Evolutionary conservation across 2,113 vertebrate genomes (phyloP).

Genomic region (Dolichotis patagonum): DNA sequence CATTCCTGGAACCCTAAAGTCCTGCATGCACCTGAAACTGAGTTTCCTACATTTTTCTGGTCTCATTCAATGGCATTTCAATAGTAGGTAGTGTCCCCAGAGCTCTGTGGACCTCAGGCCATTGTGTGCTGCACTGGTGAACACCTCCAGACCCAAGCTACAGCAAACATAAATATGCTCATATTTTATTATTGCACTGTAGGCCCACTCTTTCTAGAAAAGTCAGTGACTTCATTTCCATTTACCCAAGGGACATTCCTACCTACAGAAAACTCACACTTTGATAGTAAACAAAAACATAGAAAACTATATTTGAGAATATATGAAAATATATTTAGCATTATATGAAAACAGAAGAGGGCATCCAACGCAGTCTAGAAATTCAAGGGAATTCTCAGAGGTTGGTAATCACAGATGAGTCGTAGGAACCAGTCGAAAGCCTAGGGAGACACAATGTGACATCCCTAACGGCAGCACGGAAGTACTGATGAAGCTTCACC

Average conservation of each 20-base stretch:
- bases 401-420: not conserved
- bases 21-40: not conserved
- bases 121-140: not conserved
- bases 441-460: not conserved
- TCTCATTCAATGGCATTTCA: not conserved
- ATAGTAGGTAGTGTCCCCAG: not conserved
- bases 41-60: not conserved
- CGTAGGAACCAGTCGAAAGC: not conserved
- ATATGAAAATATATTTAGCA: not conserved
- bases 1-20: slow-evolving; percentile 2
- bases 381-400: not conserved
- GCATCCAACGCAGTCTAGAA: not conserved
- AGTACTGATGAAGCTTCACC: not conserved
- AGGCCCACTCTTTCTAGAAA: not conserved
- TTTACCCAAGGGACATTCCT: not conserved
- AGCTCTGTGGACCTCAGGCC: not conserved
- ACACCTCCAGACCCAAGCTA: not conserved
- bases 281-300: not conserved
- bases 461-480: not conserved
- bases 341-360: not conserved
- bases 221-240: not conserved
- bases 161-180: not conserved
- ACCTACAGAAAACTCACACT: not conserved
- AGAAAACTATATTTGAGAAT: not conserved
- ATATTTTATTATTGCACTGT: not conserved